A percentile compares a stretch with the other conserved stretches of the same genome.
Conservation (phyloP, 2,888 invertebrate genomes). For the Chymomyza procnemis region DNA sequence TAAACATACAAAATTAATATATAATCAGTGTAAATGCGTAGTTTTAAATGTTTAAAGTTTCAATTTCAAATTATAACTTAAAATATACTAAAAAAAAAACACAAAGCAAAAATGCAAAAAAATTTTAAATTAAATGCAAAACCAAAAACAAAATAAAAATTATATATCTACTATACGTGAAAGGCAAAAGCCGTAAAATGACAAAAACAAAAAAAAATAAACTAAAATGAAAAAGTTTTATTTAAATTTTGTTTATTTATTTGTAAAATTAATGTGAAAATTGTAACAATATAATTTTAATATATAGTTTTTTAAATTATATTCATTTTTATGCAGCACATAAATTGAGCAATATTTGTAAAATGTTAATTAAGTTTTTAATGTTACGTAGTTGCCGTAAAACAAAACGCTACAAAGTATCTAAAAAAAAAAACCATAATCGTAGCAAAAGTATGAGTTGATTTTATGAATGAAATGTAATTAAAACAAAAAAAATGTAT, state of each 20-base stretch:
- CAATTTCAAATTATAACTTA: constrained; percentile 43
- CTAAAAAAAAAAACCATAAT: neutral
- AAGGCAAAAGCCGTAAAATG: constrained; percentile 21
- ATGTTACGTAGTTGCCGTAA: constrained; percentile 10
- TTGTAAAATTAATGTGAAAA: constrained; percentile 1
- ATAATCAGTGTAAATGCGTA: constrained; percentile 62
- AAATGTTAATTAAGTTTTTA: neutral
- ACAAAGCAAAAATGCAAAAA: constrained; percentile 13
- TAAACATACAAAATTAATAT: constrained; percentile 33
- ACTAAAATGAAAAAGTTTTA: constrained; percentile 1
- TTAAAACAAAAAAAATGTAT: constrained; percentile 9
- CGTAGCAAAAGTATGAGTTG: neutral
- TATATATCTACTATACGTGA: constrained; percentile 49
- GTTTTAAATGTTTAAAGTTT: constrained; percentile 69
- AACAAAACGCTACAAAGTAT: neutral
- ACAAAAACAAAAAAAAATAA: constrained; percentile 4
- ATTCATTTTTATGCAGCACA: neutral
- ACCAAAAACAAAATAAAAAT: constrained; percentile 67
- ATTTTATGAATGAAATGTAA: neutral
- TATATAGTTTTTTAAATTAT: neutral
- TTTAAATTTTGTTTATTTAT: constrained; percentile 15
- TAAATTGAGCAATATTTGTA: neutral
- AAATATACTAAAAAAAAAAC: constrained; percentile 23
- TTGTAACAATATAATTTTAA: neutral
- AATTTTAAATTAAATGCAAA: constrained; percentile 22